Evolutionary conservation across 2,797 vertebrate species (phyloP).

Genomic region (Scomberomorus guttatus): DNA sequence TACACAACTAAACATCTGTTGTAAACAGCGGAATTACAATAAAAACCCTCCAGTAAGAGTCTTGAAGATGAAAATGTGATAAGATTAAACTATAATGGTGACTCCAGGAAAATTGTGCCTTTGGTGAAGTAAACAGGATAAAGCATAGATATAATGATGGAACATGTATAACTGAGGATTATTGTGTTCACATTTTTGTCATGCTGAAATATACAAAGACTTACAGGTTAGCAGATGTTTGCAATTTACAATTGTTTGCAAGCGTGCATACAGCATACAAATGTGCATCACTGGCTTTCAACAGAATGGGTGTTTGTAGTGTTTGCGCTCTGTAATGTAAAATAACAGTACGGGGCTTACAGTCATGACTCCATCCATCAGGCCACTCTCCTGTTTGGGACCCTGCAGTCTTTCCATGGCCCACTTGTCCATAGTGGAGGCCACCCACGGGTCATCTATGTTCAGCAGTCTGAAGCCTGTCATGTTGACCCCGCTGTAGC

Average conservation of each 20-base stretch:
- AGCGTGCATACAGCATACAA: constrained; percentile 25
- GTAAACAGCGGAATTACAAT: constrained; percentile 17
- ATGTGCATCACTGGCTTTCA: constrained; percentile 19
- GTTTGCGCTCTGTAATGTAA: neutral
- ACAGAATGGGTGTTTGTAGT: constrained; percentile 13
- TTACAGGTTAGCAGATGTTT: constrained; percentile 41
- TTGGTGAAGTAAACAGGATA: constrained; percentile 11
- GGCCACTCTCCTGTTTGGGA: constrained; percentile 90
- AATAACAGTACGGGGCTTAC: constrained; percentile 79
- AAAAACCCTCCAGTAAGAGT: neutral
- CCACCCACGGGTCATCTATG: constrained; percentile 89
- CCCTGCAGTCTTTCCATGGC: constrained; percentile 92
- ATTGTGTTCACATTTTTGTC: constrained; percentile 9
- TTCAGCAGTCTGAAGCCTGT: constrained; percentile 95
- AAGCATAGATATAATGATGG: neutral
- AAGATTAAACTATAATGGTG: constrained; percentile 4
- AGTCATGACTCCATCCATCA: constrained; percentile 94
- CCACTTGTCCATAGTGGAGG: constrained; percentile 93
- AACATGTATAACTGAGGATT: constrained; percentile 13
- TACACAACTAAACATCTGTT: constrained; percentile 5
- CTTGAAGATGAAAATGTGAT: constrained; percentile 10
- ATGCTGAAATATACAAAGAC: constrained; percentile 29
- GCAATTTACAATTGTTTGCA: constrained; percentile 15
- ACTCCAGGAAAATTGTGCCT: neutral
- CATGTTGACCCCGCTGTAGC: constrained; percentile 97